Evolutionary conservation across 2,797 vertebrate genomes (phyloP).

Genomic region (Capromys pilorides): DNA sequence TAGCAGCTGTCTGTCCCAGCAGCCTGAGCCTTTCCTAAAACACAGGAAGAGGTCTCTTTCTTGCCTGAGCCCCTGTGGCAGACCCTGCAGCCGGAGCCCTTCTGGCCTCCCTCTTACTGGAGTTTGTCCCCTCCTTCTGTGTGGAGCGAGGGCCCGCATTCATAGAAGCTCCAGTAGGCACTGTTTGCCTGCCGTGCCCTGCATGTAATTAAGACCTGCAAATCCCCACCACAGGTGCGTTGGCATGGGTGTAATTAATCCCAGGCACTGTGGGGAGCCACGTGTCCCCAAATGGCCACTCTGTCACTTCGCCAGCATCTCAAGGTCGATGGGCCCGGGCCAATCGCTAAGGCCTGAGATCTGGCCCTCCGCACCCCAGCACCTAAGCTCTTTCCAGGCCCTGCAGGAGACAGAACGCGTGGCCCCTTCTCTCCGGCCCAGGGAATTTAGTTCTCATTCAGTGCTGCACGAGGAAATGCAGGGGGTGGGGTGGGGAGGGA

Average conservation of each 20-base stretch:
- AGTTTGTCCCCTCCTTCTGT: neutral
- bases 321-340: neutral
- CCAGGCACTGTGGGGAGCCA: neutral
- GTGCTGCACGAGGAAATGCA: neutral
- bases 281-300: conserved; percentile 36
- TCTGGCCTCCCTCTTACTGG: neutral
- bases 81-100: neutral
- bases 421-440: neutral
- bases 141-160: neutral
- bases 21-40: conserved; percentile 8
- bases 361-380: neutral
- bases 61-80: neutral
- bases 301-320: conserved; percentile 1
- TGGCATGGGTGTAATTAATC: neutral
- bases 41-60: neutral
- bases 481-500: neutral
- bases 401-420: neutral
- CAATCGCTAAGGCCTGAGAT: neutral
- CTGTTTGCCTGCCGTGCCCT: neutral
- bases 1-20: neutral
- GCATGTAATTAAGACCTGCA: conserved; percentile 41
- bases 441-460: neutral
- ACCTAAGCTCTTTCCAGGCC: neutral
- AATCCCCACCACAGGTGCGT: neutral
- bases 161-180: neutral